phyloP scores from a whole-genome alignment of 64 coral and sea anemone genomes.

The Catalaphyllia jardinei region DNA sequence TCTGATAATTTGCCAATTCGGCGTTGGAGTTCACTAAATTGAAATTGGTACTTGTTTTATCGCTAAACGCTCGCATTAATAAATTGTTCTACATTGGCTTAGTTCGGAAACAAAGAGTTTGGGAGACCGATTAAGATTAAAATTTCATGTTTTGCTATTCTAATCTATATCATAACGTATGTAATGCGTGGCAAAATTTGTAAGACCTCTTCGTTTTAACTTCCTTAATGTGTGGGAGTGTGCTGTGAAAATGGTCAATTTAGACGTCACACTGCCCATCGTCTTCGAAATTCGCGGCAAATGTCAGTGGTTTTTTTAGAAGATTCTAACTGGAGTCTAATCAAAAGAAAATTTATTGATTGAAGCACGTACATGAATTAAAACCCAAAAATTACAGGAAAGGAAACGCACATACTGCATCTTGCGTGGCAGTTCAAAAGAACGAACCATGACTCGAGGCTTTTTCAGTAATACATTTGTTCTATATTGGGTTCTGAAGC shows the following conservation, averaged over 20 bases:
- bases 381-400: no score
- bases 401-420: no score
- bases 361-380: no score
- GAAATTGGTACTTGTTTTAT: slow-evolving; percentile 1
- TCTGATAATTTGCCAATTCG: neutral
- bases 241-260: neutral
- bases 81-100: neutral
- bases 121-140: neutral
- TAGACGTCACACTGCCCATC: no score
- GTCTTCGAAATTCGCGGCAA: no score
- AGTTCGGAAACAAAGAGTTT: neutral
- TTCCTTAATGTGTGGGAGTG: neutral
- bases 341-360: no score
- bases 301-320: no score
- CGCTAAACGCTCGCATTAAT: neutral
- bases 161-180: neutral
- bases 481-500: no score
- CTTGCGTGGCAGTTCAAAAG: no score
- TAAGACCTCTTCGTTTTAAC: neutral
- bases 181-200: neutral
- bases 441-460: no score
- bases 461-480: no score
- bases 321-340: no score
- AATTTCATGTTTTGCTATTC: neutral
- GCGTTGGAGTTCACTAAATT: neutral